Conservation (phyloP, 2,113 vertebrate species). For the Corythornis cristatus region DNA sequence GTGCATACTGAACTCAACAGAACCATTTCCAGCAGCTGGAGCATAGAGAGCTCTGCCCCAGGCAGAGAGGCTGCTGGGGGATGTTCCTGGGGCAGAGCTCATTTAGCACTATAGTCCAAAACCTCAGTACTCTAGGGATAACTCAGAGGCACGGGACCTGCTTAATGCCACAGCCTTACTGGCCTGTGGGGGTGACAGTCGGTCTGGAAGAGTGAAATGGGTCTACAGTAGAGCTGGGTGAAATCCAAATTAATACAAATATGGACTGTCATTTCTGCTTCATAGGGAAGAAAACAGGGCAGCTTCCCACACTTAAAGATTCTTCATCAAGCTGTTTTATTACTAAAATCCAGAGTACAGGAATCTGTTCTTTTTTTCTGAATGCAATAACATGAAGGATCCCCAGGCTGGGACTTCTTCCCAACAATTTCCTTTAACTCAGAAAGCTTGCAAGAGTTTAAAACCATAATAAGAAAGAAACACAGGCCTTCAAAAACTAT, state of each 20-base stretch:
- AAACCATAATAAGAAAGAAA: neutral
- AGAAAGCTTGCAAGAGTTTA: neutral
- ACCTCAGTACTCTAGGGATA: neutral
- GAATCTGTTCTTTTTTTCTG: neutral
- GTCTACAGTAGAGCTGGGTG: neutral
- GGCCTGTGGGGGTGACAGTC: accelerated
- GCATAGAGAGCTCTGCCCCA: neutral
- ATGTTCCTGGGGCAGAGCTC: neutral
- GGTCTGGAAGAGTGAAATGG: neutral
- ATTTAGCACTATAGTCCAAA: accelerated
- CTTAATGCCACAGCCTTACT: neutral
- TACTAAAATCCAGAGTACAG: neutral
- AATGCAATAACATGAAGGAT: neutral
- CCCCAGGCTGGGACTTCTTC: neutral
- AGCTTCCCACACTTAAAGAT: neutral
- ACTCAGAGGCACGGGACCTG: accelerated
- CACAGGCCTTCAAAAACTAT: neutral
- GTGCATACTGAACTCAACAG: accelerated
- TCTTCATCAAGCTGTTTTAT: neutral
- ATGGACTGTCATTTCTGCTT: neutral
- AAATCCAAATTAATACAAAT: neutral
- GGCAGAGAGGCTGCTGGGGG: accelerated
- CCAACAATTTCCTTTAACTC: neutral
- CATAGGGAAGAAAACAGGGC: neutral
- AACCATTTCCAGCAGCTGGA: neutral